Evolutionary conservation across 2,888 invertebrate species (phyloP).

Genomic region (Panzeria rudis): DNA sequence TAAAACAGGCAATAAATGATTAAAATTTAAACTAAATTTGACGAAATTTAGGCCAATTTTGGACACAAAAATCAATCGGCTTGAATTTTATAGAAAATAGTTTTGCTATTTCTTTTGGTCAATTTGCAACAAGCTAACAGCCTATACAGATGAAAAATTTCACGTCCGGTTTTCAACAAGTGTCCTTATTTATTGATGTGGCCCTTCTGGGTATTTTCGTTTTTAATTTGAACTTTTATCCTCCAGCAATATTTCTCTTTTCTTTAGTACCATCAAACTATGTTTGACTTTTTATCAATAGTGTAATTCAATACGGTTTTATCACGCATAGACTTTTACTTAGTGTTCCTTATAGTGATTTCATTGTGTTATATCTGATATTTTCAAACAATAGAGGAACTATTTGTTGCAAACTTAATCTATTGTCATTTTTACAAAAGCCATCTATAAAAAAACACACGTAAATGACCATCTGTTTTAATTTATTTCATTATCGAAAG

Average conservation of each 20-base stretch:
- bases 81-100: too few relatives aligned
- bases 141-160: too few relatives aligned
- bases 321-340: background rate
- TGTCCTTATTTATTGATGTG: too few relatives aligned
- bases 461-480: slow-evolving; percentile 49
- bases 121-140: too few relatives aligned
- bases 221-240: background rate
- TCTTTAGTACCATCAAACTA: background rate
- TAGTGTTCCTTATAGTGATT: background rate
- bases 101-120: too few relatives aligned
- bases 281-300: background rate
- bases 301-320: background rate
- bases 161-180: too few relatives aligned
- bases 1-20: too few relatives aligned
- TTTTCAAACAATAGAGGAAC: slow-evolving; percentile 9
- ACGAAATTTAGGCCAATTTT: too few relatives aligned
- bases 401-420: slow-evolving; percentile 14
- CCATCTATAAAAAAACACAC: slow-evolving; percentile 9
- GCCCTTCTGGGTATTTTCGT: background rate
- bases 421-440: background rate
- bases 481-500: slow-evolving; percentile 51
- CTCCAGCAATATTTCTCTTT: background rate
- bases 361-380: background rate
- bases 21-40: too few relatives aligned
- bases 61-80: too few relatives aligned